Base-by-base conservation (phyloP, 2,888 invertebrate species). In the Anthophora plumipes region DNA sequence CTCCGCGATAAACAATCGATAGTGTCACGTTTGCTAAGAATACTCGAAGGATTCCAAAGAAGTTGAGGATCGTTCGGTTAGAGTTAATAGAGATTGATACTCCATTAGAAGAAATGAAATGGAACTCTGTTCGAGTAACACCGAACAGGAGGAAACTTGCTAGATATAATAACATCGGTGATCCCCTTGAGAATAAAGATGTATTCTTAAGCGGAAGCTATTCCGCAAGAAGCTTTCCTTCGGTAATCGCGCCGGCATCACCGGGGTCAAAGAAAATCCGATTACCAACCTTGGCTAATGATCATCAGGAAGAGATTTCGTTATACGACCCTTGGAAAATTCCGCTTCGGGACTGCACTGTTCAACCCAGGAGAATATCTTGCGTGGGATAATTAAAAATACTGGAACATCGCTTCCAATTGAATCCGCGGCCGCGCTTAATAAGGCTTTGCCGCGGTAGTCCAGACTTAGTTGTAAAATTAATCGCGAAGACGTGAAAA, bases 241-340 rank as follows among this genome's bases (percentile, higher is more conserved):
- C 25, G 72, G 84, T 86, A 86, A 86, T 85, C 85, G 84, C 74
- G 64, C 31, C 81, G 78, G 77, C 54, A 66, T 48, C 70, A 52
- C 52, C 31, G 12, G 52, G 79, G 79, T 79, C 77, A 75, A 66
- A 63, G 79, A 55, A 77, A 84, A 85, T 85, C 85, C 87, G 85
- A 84, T 85, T 85, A 84, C 55, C 63, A 57, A 60, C 68, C 71
- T 60, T 50, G 77, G 70, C 85, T 85, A 85, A 85, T 85, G 87
- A 85, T 84, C 84, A 43, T 72, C 81, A 48, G 55, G 74, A 68
- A 66, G 70, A 82, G 73, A 77, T 82, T 82, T 77, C 77, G 77
- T 73, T 81, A 46, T 43, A 25, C 11, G 64, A 3, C 39, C n/a
- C 60, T 55, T 46, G 39, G 31, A 50, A 66, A 70, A 77, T 81